These are phyloP conservation scores for Xiphias gladius DNA, from an alignment of 2,113 vertebrate species.

Conservation along the genomic window DNA sequence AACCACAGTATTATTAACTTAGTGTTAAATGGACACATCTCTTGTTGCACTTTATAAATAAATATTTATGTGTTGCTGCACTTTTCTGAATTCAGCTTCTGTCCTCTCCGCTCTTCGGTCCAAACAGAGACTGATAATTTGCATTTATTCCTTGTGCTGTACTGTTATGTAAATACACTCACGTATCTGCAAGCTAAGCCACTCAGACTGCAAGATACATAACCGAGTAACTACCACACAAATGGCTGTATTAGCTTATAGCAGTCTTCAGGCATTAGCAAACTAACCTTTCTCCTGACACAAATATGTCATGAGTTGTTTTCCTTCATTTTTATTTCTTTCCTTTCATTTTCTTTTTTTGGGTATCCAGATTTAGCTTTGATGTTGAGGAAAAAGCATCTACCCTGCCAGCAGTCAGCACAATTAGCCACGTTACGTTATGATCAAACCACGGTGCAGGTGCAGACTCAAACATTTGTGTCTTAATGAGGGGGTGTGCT, in stretches of 20 bases:
- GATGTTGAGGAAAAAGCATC: slow-evolving; percentile 57
- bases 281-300: slow-evolving; percentile 12
- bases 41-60: background rate
- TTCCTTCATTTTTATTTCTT: slow-evolving; percentile 30
- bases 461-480: slow-evolving; percentile 39
- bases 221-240: background rate
- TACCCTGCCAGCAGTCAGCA: slow-evolving; percentile 59
- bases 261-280: slow-evolving; percentile 13
- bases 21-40: background rate
- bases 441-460: slow-evolving; percentile 65
- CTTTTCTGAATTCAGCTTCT: background rate
- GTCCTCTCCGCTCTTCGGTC: background rate
- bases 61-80: slow-evolving; percentile 6
- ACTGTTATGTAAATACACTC: background rate
- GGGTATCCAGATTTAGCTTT: slow-evolving; percentile 64
- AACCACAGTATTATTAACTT: background rate
- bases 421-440: slow-evolving; percentile 61
- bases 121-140: slow-evolving; percentile 6
- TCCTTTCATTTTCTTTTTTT: slow-evolving; percentile 43
- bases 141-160: slow-evolving; percentile 3
- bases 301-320: slow-evolving; percentile 38
- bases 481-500: slow-evolving; percentile 30
- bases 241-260: background rate
- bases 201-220: background rate
- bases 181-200: background rate